These are phyloP conservation scores for Cossypha polioptera DNA, from an alignment of 2,797 vertebrate genomes.

Conservation along the genomic window DNA sequence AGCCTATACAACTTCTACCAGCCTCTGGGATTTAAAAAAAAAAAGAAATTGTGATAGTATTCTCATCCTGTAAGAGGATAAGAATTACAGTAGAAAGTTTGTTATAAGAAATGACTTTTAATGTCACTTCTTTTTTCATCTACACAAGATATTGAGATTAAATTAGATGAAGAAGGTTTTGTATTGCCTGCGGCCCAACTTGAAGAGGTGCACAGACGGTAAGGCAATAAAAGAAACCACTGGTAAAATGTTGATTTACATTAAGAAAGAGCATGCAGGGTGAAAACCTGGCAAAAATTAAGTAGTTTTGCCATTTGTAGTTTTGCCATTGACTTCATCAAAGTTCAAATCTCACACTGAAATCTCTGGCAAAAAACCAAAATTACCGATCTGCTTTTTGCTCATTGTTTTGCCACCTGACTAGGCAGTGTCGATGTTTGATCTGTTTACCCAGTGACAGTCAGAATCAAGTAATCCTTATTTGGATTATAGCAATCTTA, in stretches of 20 bases:
- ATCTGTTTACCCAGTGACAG: not conserved
- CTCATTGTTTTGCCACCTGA: not conserved
- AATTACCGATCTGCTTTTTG: not conserved
- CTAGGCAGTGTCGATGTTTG: not conserved
- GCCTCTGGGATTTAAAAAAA: not conserved
- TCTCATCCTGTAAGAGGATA: not conserved
- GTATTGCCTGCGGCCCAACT: constrained; percentile 79
- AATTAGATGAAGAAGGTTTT: constrained; percentile 88
- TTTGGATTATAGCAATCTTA: not conserved
- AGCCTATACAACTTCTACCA: not conserved
- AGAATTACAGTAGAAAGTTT: not conserved
- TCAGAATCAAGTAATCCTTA: not conserved
- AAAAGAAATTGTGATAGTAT: not conserved
- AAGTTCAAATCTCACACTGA: not conserved
- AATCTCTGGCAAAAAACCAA: not conserved
- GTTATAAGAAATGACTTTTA: not conserved
- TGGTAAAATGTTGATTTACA: not conserved
- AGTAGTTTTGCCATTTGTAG: not conserved
- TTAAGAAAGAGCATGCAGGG: not conserved
- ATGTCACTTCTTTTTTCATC: constrained; percentile 1
- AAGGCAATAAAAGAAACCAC: not conserved
- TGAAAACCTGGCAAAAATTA: not conserved
- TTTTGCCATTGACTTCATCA: not conserved
- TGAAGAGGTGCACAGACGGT: constrained; percentile 85
- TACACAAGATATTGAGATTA: constrained; percentile 89